These are phyloP conservation scores for Numenius arquata DNA, from an alignment of 2,113 vertebrate species.

Conservation along the genomic window DNA sequence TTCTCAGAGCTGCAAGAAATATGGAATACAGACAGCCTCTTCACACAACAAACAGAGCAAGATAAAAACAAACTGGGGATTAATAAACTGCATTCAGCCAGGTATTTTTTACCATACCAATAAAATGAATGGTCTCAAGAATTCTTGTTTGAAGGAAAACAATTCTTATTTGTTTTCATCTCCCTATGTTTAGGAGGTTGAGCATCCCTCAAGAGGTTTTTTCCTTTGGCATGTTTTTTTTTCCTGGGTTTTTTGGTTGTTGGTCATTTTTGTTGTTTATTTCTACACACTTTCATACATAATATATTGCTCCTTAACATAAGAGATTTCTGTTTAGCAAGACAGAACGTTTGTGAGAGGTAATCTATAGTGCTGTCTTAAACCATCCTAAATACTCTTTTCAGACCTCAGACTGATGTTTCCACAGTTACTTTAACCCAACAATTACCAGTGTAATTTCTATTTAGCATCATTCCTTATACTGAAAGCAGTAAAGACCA, in stretches of 20 bases:
- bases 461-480: neutral
- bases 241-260: neutral
- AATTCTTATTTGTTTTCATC: neutral
- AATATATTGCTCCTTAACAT: neutral
- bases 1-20: neutral
- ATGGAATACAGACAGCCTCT: neutral
- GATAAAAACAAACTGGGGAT: neutral
- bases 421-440: neutral
- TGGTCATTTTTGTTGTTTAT: neutral
- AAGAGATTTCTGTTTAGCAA: neutral
- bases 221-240: accelerated
- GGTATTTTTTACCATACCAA: neutral
- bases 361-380: neutral
- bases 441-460: neutral
- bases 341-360: neutral
- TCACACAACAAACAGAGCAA: neutral
- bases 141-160: neutral
- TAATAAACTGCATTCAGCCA: neutral
- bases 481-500: neutral
- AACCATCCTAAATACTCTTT: neutral
- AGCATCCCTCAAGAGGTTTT: neutral
- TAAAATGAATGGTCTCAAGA: neutral
- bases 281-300: neutral
- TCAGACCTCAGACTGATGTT: neutral
- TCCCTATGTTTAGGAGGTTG: neutral